phyloP scores from a whole-genome alignment of 1,140 invertebrate genomes.

The Drosophila mauritiana region DNA sequence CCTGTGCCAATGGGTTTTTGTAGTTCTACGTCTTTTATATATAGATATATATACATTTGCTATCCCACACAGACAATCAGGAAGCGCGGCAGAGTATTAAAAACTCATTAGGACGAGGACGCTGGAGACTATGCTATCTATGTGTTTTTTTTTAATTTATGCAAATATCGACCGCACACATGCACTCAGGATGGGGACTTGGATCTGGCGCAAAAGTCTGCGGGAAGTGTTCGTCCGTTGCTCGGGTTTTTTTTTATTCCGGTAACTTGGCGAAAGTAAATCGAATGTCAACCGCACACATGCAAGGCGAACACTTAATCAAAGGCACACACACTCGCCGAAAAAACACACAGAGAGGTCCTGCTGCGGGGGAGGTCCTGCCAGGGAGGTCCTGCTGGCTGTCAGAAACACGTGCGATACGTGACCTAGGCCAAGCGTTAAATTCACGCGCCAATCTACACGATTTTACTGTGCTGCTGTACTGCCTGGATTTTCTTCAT shows the following conservation, averaged over 20 bases:
- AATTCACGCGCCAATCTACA: constrained; percentile 62
- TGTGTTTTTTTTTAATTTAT: constrained; percentile 62
- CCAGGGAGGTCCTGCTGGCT: constrained; percentile 24
- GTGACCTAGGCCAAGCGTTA: constrained; percentile 77
- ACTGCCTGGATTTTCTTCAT: not conserved
- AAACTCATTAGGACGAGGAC: constrained; percentile 73
- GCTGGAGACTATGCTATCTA: constrained; percentile 29
- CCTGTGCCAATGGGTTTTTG: constrained; percentile 62
- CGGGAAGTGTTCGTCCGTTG: constrained; percentile 40
- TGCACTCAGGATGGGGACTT: constrained; percentile 14
- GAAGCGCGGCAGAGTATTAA: constrained; percentile 72
- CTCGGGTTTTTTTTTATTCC: constrained; percentile 10
- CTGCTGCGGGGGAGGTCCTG: constrained; percentile 27
- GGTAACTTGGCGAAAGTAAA: constrained; percentile 66
- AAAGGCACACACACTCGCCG: constrained; percentile 35
- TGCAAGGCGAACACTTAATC: constrained; percentile 54
- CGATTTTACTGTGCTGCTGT: constrained; percentile 6
- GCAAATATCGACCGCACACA: constrained; percentile 74
- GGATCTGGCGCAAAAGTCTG: constrained; percentile 67
- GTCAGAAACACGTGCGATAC: constrained; percentile 61
- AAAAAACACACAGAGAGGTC: constrained; percentile 1
- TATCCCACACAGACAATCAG: constrained; percentile 41
- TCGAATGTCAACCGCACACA: constrained; percentile 71
- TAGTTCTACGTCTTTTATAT: constrained; percentile 30
- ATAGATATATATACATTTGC: constrained; percentile 10